A percentile compares a stretch with the other conserved stretches of the same genome.
Evolutionary conservation across 2,888 invertebrate genomes (phyloP).

Genomic region (Cheilosia grossa): DNA sequence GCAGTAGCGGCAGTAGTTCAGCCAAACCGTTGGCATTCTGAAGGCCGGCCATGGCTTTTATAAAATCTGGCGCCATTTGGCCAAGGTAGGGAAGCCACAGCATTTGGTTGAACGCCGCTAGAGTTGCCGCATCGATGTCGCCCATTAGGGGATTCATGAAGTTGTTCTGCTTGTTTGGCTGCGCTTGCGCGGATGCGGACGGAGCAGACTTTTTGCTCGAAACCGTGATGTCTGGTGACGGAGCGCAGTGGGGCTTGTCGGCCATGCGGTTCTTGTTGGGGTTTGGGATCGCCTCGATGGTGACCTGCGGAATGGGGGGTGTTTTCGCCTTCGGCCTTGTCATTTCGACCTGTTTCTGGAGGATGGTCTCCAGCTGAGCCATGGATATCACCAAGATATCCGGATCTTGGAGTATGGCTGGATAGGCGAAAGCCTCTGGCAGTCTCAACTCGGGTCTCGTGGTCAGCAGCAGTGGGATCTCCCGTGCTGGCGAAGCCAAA

Average conservation of each 20-base stretch:
- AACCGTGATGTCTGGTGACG: slow-evolving; percentile 61
- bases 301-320: slow-evolving; percentile 76
- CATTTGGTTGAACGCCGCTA: slow-evolving; percentile 89
- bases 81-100: slow-evolving; percentile 88
- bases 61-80: slow-evolving; percentile 84
- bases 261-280: slow-evolving; percentile 53
- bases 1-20: slow-evolving; percentile 81
- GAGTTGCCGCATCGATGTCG: slow-evolving; percentile 88
- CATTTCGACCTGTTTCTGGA: slow-evolving; percentile 84
- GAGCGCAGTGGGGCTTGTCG: slow-evolving; percentile 44
- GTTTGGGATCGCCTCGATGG: slow-evolving; percentile 75
- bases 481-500: slow-evolving; percentile 88
- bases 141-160: slow-evolving; percentile 75
- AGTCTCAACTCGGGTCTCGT: slow-evolving; percentile 89
- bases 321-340: slow-evolving; percentile 78
- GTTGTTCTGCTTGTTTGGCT: slow-evolving; percentile 47
- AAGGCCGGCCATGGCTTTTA: slow-evolving; percentile 80
- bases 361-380: slow-evolving; percentile 88
- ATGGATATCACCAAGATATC: slow-evolving; percentile 91
- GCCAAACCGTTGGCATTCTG: slow-evolving; percentile 77
- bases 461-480: slow-evolving; percentile 89
- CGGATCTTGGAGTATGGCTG: slow-evolving; percentile 89
- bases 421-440: slow-evolving; percentile 89
- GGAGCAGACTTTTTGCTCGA: slow-evolving; percentile 56
- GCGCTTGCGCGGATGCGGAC: slow-evolving; percentile 30